Evolutionary conservation across 2,888 invertebrate species (phyloP), one percentile per base, ranked within the genome.

Genomic region (Brenthis daphne): DNA sequence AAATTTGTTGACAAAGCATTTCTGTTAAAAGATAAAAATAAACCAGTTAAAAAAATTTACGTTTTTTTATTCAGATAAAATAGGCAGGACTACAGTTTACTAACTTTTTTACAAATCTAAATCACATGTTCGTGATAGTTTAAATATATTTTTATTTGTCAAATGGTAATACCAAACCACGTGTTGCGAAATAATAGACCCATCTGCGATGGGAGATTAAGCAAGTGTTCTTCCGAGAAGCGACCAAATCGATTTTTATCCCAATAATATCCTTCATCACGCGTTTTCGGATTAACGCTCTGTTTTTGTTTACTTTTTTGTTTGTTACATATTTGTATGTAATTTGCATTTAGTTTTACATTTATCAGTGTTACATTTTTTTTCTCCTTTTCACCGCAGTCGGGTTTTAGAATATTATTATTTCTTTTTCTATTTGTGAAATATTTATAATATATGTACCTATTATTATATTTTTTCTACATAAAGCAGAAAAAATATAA

Each of bases 221-320:
- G 85, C 89, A 89, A 91, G 91, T 91, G 91, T 85, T 75, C 78
- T 91, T 91, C 90, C 82, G 75, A 85, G 91, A 92, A 91, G 77
- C 79, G 80, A 80, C 80, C 77, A 81, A 82, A 86, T 85, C 80
- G 80, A 85, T 86, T 85, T 85, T 76, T 74, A 75, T 77, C 75
- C 73, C 66, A 72, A 75, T 75, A 74, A 75, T 70, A 72, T 73
- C 72, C 67, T 67, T 72, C 71, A 53, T 73, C 77, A 82, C 82
- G 83, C 86, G 84, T 87, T 86, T 85, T 80, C 79, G 85, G 89
- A 88, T 89, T 89, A 88, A 72, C 75, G 64, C 71, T 76, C 51
- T 64, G 60, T 70, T 81, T 80, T 80, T 79, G 76, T 73, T 73
- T 71, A 70, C 72, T 77, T 77, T 77, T 73, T 67, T 73, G 70